Evolutionary conservation across 64 coral and sea anemone genomes (phyloP).

Genomic region (Actinia tenebrosa): DNA sequence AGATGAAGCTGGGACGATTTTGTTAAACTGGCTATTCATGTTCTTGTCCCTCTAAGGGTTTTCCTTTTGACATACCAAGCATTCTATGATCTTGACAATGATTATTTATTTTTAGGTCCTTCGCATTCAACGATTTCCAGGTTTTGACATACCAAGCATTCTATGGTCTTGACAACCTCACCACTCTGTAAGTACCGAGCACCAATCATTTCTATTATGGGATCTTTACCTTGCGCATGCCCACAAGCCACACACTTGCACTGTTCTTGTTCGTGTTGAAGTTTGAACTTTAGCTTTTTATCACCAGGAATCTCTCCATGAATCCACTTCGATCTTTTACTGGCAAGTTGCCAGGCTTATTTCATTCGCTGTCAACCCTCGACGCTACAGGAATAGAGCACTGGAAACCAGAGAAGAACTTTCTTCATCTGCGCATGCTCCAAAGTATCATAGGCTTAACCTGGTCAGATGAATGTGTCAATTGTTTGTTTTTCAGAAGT

Average conservation of each 20-base stretch:
- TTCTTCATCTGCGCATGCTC: not conserved
- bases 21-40: too few relatives aligned
- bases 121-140: not conserved
- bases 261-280: too few relatives aligned
- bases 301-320: not conserved
- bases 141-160: not conserved
- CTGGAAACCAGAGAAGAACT: not conserved
- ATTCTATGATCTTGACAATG: too few relatives aligned
- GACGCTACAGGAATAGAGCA: not conserved
- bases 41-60: too few relatives aligned
- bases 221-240: too few relatives aligned
- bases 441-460: not conserved
- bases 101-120: not conserved
- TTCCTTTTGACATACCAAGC: too few relatives aligned
- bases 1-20: too few relatives aligned
- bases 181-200: not conserved
- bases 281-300: not conserved
- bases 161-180: not conserved
- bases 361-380: not conserved
- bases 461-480: not conserved
- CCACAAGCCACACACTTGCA: too few relatives aligned
- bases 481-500: not conserved
- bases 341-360: not conserved
- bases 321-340: not conserved
- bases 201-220: not conserved